Evolutionary conservation across 2,797 vertebrate species (phyloP).

Genomic region (Tragelaphus oryx): DNA sequence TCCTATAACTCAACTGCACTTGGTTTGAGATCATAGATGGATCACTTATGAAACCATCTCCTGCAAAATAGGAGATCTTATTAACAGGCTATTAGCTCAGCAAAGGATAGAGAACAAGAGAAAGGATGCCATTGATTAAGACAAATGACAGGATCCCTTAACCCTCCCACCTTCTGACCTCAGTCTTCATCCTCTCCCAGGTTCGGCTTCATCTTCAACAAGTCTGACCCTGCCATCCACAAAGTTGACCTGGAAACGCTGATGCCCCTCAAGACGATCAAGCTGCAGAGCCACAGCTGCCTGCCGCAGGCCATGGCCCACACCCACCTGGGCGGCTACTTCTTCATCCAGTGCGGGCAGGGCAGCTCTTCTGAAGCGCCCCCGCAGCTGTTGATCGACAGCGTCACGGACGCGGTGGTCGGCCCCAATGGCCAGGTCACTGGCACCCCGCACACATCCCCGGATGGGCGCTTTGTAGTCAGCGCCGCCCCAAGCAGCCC

Average conservation of each 20-base stretch:
- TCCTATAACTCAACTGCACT: background rate
- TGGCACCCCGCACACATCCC: conserved; percentile 87
- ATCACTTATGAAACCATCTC: background rate
- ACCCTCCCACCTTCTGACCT: background rate
- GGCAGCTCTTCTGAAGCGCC: background rate
- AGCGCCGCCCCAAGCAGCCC: conserved; percentile 80
- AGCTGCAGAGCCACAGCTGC: conserved; percentile 87
- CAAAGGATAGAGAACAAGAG: background rate
- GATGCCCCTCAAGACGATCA: conserved; percentile 90
- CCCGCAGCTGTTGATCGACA: conserved; percentile 90
- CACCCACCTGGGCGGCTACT: conserved; percentile 93
- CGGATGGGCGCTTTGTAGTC: conserved; percentile 90
- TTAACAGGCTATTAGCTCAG: background rate
- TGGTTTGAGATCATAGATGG: background rate
- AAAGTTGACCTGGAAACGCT: conserved; percentile 97
- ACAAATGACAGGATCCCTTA: background rate
- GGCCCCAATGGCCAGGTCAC: conserved; percentile 85
- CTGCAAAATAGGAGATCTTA: background rate
- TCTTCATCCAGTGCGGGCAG: conserved; percentile 89
- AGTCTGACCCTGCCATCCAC: conserved; percentile 85
- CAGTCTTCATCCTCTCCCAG: conserved; percentile 75
- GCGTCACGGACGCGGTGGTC: conserved; percentile 89
- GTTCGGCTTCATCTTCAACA: conserved; percentile 95
- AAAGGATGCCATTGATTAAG: fast-evolving
- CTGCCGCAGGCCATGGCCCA: conserved; percentile 90